Evolutionary conservation across 1,140 invertebrate genomes (phyloP).

Genomic region (Drosophila auraria): DNA sequence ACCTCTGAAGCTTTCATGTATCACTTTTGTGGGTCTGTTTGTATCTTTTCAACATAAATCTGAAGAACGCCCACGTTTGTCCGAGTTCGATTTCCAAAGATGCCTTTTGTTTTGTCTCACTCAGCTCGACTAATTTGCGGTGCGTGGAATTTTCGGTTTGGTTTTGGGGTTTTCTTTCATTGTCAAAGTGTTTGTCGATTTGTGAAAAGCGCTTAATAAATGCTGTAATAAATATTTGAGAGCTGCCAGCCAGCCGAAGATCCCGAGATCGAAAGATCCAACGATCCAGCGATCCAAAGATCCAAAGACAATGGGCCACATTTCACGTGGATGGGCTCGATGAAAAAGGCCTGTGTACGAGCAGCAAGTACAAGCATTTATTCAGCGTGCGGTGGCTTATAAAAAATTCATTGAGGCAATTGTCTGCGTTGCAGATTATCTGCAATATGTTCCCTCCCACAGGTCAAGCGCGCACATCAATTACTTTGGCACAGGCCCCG

Average conservation of each 20-base stretch:
- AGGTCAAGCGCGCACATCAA: conserved; percentile 85
- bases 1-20: conserved; percentile 12
- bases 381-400: conserved; percentile 68
- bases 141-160: conserved; percentile 71
- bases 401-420: conserved; percentile 83
- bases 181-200: conserved; percentile 50
- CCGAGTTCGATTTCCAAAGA: conserved; percentile 25
- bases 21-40: conserved; percentile 23
- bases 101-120: conserved; percentile 45
- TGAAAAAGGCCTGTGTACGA: conserved; percentile 46
- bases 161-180: conserved; percentile 35
- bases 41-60: conserved; percentile 71
- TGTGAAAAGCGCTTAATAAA: conserved; percentile 79
- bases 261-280: neutral
- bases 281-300: too few species aligned
- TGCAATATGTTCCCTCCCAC: conserved; percentile 85
- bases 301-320: conserved; percentile 69
- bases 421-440: conserved; percentile 84
- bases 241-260: conserved; percentile 13
- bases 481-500: conserved; percentile 84
- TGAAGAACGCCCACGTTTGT: conserved; percentile 71
- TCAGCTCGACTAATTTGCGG: conserved; percentile 66
- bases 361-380: conserved; percentile 21
- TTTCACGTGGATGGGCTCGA: conserved; percentile 65
- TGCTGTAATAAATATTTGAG: conserved; percentile 75